Conservation (phyloP, 2,888 invertebrate genomes). For the Ochropleura plecta region DNA sequence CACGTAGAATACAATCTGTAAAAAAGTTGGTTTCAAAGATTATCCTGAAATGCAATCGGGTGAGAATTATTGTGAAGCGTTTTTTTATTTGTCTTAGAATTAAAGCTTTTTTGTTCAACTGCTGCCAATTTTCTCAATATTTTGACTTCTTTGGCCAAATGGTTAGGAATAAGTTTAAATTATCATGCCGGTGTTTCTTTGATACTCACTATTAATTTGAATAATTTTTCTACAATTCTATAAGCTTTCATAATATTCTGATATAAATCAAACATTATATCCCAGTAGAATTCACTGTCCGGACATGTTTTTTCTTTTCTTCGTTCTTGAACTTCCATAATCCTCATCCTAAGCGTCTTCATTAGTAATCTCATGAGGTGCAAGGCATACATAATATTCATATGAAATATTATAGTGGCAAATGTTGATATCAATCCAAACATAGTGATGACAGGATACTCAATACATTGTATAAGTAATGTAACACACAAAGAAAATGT, state of each 20-base stretch:
- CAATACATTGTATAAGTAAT: conserved; percentile 6
- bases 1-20: conserved; percentile 36
- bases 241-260: conserved; percentile 28
- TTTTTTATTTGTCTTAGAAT: not conserved
- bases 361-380: conserved; percentile 20
- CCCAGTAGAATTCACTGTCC: conserved; percentile 11
- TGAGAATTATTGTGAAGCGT: not conserved
- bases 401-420: conserved; percentile 17
- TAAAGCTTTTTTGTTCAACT: not conserved
- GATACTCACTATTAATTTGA: conserved; percentile 22
- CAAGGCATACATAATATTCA: conserved; percentile 36
- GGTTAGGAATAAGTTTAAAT: not conserved
- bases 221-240: conserved; percentile 14
- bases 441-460: not conserved
- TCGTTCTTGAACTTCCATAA: conserved; percentile 6
- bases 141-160: not conserved
- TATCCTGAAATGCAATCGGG: not conserved
- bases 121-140: not conserved
- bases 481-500: not conserved
- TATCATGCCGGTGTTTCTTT: not conserved
- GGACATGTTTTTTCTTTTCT: not conserved
- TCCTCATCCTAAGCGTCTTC: conserved; percentile 21
- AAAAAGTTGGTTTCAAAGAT: not conserved
- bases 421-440: not conserved
- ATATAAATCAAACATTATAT: conserved; percentile 18